phyloP scores from a whole-genome alignment of 2,113 vertebrate species.

The Genyomyrus donnyi region DNA sequence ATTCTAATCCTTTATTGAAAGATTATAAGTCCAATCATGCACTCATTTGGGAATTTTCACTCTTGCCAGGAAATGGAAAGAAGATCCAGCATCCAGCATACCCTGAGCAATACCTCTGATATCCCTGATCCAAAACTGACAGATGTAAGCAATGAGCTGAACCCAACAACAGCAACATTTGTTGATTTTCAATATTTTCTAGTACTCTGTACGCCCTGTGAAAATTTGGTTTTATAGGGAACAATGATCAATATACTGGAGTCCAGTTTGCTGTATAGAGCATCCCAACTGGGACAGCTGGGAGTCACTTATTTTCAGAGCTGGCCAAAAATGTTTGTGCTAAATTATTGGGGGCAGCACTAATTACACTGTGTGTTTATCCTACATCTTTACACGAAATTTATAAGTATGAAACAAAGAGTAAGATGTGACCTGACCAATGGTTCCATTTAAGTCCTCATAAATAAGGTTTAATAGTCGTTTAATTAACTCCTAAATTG shows the following conservation, averaged over 20 bases:
- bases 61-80: no score
- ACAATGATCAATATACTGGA: background rate
- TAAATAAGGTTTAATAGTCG: constrained; percentile 14
- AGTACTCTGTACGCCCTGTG: background rate
- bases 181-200: background rate
- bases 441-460: background rate
- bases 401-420: background rate
- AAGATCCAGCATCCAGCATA: background rate
- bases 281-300: background rate
- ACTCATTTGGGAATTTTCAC: background rate
- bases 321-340: background rate
- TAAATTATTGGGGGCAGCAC: background rate
- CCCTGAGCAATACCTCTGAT: background rate
- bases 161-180: background rate
- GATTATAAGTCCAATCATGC: constrained; percentile 44
- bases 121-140: background rate
- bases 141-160: background rate
- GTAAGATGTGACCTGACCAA: background rate
- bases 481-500: constrained; percentile 6
- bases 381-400: no score
- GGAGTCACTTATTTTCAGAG: background rate
- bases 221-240: background rate
- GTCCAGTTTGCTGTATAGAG: background rate
- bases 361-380: background rate
- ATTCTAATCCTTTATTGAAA: constrained; percentile 45